phyloP scores from a whole-genome alignment of 2,888 invertebrate genomes.

The Sphaeridia pumilis region DNA sequence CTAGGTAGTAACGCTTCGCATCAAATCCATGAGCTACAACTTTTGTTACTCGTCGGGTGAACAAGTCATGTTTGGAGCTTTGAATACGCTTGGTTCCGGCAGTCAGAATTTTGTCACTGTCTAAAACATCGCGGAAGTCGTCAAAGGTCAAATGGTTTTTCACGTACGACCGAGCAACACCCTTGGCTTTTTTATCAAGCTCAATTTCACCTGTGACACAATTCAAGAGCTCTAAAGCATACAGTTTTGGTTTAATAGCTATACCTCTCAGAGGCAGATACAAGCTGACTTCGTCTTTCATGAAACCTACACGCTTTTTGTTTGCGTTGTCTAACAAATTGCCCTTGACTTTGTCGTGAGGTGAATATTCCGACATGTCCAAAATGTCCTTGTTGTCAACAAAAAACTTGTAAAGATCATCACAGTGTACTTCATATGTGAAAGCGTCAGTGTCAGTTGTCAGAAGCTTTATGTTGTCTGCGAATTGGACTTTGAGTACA shows the following conservation, averaged over 20 bases:
- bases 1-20: not conserved
- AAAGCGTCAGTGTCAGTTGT: not conserved
- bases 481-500: not conserved
- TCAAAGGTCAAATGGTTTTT: not conserved
- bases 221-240: not conserved
- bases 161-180: not conserved
- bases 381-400: not conserved
- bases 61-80: not conserved
- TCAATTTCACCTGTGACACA: not conserved
- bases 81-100: not conserved
- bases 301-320: not conserved
- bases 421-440: not conserved
- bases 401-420: not conserved
- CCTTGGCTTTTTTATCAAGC: not conserved
- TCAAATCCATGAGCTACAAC: not conserved
- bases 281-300: not conserved
- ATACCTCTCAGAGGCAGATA: not conserved
- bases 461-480: not conserved
- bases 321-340: not conserved
- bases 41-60: not conserved
- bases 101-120: not conserved
- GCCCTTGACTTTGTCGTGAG: not conserved
- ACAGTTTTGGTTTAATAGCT: not conserved
- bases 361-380: not conserved
- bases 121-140: not conserved